These are phyloP conservation scores for Hyphantria cunea DNA, from an alignment of 1,140 invertebrate genomes.

Conservation along the genomic window DNA sequence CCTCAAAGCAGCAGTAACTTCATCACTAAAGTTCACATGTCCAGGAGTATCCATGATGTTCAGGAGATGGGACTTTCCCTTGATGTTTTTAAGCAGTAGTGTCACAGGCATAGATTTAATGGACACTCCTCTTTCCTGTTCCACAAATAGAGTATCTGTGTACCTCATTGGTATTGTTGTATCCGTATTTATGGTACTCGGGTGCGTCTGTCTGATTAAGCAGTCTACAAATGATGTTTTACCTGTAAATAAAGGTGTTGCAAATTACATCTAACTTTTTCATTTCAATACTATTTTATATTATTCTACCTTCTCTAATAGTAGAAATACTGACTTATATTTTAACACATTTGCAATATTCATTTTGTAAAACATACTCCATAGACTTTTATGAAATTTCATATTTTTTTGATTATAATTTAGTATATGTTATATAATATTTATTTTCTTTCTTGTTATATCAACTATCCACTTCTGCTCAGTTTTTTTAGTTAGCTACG, in stretches of 20 bases:
- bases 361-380: too few species aligned
- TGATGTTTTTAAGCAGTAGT: constrained; percentile 95
- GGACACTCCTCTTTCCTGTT: constrained; percentile 98
- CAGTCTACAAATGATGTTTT: constrained; percentile 99
- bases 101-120: constrained; percentile 98
- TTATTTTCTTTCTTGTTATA: too few species aligned
- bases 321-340: too few species aligned
- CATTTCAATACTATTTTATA: not conserved
- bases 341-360: too few species aligned
- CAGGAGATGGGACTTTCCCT: constrained; percentile 96
- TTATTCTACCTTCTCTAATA: too few species aligned
- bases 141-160: constrained; percentile 98
- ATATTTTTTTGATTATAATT: too few species aligned
- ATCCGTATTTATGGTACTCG: constrained; percentile 87
- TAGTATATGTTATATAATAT: too few species aligned
- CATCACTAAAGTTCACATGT: constrained; percentile 99
- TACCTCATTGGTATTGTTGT: constrained; percentile 88
- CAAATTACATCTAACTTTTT: not conserved
- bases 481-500: too few species aligned
- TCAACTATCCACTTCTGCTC: too few species aligned
- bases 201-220: constrained; percentile 98
- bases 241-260: constrained; percentile 49
- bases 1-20: constrained; percentile 98
- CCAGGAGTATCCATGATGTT: constrained; percentile 99
- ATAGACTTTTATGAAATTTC: too few species aligned